Evolutionary conservation across 2,113 vertebrate species (phyloP).

Genomic region (Ptilorrhoa leucosticta): DNA sequence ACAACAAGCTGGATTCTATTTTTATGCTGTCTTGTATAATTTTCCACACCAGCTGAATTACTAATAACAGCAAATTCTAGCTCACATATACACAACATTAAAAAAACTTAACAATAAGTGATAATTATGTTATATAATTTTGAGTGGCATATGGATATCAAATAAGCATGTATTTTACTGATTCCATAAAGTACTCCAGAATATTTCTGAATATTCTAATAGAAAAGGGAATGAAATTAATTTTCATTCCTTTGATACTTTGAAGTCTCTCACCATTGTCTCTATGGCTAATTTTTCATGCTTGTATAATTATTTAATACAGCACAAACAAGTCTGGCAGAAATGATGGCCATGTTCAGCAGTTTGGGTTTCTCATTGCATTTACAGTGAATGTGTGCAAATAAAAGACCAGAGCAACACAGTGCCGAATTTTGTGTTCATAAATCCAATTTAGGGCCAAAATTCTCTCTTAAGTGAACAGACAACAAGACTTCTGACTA

Average conservation of each 20-base stretch:
- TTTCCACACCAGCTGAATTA: background rate
- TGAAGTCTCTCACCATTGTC: conserved; percentile 7
- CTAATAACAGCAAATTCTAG: background rate
- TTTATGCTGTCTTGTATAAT: background rate
- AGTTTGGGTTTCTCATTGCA: background rate
- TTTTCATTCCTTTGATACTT: background rate
- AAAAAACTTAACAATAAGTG: background rate
- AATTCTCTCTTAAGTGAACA: background rate
- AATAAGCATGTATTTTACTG: background rate
- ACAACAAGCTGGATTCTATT: background rate
- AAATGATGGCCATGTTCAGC: background rate
- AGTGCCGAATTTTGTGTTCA: background rate
- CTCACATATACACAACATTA: background rate
- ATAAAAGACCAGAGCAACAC: background rate
- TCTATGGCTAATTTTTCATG: background rate
- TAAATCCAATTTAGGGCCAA: background rate
- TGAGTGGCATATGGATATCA: background rate
- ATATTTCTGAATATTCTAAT: conserved; percentile 31
- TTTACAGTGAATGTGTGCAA: background rate
- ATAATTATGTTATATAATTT: background rate
- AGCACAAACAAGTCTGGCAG: background rate
- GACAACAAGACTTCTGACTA: background rate
- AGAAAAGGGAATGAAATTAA: conserved; percentile 22
- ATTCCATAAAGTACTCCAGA: background rate
- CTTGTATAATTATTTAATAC: background rate